These are phyloP conservation scores for Damaliscus lunatus DNA, from an alignment of 2,113 vertebrate genomes.

Conservation along the genomic window DNA sequence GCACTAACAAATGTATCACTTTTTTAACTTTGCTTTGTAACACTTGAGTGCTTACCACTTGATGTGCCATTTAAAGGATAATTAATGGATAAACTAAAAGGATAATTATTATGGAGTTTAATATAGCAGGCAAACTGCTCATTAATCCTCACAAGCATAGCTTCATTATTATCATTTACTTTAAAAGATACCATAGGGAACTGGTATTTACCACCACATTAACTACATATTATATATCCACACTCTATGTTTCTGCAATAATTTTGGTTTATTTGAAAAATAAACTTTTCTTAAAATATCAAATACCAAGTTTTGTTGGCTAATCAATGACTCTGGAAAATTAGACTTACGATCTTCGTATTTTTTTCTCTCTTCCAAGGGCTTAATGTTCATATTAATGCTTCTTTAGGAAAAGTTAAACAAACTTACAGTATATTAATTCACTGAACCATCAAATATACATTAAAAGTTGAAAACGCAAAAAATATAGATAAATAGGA, in stretches of 20 bases:
- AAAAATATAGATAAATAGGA: slow-evolving; percentile 12
- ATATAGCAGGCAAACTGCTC: slow-evolving; percentile 77
- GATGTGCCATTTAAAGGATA: slow-evolving; percentile 79
- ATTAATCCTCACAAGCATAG: slow-evolving; percentile 78
- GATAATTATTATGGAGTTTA: slow-evolving; percentile 82
- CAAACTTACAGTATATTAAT: neutral
- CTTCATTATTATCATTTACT: slow-evolving; percentile 78
- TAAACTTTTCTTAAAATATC: slow-evolving; percentile 68
- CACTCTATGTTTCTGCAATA: slow-evolving; percentile 64
- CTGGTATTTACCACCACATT: slow-evolving; percentile 81
- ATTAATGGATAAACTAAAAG: slow-evolving; percentile 83
- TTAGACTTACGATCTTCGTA: slow-evolving; percentile 4
- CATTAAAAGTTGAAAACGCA: slow-evolving; percentile 3
- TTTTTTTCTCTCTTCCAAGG: neutral
- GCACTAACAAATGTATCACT: slow-evolving; percentile 68
- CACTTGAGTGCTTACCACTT: slow-evolving; percentile 71
- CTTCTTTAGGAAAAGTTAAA: slow-evolving; percentile 37
- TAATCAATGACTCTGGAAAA: slow-evolving; percentile 61
- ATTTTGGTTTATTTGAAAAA: slow-evolving; percentile 77
- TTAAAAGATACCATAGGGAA: slow-evolving; percentile 80
- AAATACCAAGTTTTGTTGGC: slow-evolving; percentile 54
- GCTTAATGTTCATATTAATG: slow-evolving; percentile 22
- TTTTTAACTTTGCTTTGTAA: slow-evolving; percentile 75
- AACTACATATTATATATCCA: slow-evolving; percentile 71
- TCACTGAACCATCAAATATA: slow-evolving; percentile 4